Percentiles rank a stretch among this genome's conserved stretches.
phyloP scores from a whole-genome alignment of 2,888 invertebrate genomes.

The Tachina lurida region DNA sequence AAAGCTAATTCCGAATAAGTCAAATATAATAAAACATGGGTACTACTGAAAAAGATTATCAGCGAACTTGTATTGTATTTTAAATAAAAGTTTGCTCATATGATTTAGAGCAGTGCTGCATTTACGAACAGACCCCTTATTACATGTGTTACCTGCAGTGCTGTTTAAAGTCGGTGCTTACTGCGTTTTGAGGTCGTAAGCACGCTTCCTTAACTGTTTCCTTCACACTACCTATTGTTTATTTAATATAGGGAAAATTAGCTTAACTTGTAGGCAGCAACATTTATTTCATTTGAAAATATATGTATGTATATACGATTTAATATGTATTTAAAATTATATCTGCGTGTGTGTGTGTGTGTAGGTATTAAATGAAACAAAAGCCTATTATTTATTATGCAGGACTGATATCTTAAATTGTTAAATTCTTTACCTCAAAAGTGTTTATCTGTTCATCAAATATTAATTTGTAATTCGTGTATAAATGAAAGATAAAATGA shows the following conservation, averaged over 20 bases:
- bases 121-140: too few relatives aligned
- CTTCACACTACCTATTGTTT: slow-evolving; percentile 9
- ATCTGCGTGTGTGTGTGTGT: background rate
- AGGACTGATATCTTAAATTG: slow-evolving; percentile 33
- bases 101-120: too few relatives aligned
- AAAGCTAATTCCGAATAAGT: too few relatives aligned
- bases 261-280: background rate
- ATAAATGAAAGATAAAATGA: background rate
- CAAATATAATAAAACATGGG: too few relatives aligned
- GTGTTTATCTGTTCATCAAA: slow-evolving; percentile 28
- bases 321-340: too few relatives aligned
- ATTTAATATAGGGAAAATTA: background rate
- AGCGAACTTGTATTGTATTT: too few relatives aligned
- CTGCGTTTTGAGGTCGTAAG: background rate
- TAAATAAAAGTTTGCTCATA: too few relatives aligned
- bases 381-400: slow-evolving; percentile 18
- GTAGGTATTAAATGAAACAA: background rate
- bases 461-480: slow-evolving; percentile 1
- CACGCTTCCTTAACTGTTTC: slow-evolving; percentile 5
- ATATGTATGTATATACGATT: background rate
- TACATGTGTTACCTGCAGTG: too few relatives aligned
- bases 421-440: slow-evolving; percentile 18
- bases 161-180: too few relatives aligned
- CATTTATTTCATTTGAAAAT: background rate
- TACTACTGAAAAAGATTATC: too few relatives aligned